Base-by-base conservation (phyloP, 2,888 invertebrate genomes). In the Drosophila glabriapex region DNA sequence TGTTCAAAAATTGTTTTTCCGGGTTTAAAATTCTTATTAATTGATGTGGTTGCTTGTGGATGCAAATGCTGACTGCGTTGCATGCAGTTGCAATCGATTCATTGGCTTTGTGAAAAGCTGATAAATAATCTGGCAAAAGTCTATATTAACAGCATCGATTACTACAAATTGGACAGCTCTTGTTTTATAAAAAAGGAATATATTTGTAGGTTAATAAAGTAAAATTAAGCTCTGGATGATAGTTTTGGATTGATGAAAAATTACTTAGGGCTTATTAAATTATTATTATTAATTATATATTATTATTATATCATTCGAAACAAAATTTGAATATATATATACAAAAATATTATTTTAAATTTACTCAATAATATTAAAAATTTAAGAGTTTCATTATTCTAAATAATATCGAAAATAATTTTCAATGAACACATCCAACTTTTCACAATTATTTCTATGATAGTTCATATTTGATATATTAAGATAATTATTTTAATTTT, bases 21-120 rank as follows among this genome's bases (percentile, higher is more conserved):
- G 83, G 81, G 82, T 81, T 82, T 82, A 66, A 46, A 82, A 76
- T 82, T 76, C 68, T 69, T 72, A 80, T 78, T 82, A 80, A 78
- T 80, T 78, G 63, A 68, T 69, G 71, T 68, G 61, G 54, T 56
- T 62, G 54, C 46, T 52, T 60, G 68, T 49, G 50, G 60, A 62
- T 65, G 71, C 55, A 71, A 70, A 56, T 63, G 59, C 28, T 67
- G 72, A 54, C 43, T 55, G 43, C 33, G 41, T 39, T 33, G 46
- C 37, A 39, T 54, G 19, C 5, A 49, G 16, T 19, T 49, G 43
- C n/a, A 60, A 37, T 35, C n/a, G 52, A 25, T 33, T 39, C 19
- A 25, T 37, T 6, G 25, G n/a, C 41, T 41, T 35, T 67, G 31
- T 16, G 9, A 39, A 31, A 6, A 16, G 22, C 14, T 61, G n/a